Percentiles rank a stretch among this genome's conserved stretches.
These are phyloP conservation scores for Alcedo quadribrachys DNA, from an alignment of 2,797 vertebrate species.

Conservation along the genomic window DNA sequence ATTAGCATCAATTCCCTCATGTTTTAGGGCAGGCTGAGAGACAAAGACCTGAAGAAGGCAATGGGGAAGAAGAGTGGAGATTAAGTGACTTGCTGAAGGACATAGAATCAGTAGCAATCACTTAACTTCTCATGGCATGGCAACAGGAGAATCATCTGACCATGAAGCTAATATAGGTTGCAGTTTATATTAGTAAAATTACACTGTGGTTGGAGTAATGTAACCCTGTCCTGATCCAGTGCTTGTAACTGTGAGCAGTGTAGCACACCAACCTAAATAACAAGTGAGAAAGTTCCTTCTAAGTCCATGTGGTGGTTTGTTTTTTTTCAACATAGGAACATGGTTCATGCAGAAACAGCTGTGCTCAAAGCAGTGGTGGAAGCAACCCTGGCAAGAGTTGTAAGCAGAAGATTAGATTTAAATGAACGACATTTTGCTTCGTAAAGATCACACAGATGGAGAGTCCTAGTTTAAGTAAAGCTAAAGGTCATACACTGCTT, in stretches of 20 bases:
- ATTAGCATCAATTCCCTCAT: not conserved
- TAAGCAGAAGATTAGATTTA: not conserved
- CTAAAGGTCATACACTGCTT: constrained; percentile 46
- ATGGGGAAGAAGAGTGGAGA: not conserved
- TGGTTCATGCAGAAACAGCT: not conserved
- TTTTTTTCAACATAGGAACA: not conserved
- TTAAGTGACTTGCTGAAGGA: not conserved
- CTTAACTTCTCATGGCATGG: not conserved
- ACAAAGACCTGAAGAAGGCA: not conserved
- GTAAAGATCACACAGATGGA: constrained; percentile 43
- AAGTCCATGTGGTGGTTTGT: not conserved
- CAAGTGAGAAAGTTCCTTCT: not conserved
- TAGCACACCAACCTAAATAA: not conserved
- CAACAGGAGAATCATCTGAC: not conserved
- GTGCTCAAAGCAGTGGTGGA: not conserved
- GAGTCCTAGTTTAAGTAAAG: constrained; percentile 7
- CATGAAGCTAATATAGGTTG: not conserved
- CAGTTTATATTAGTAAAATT: not conserved
- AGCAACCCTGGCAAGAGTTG: not conserved
- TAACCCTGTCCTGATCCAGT: not conserved
- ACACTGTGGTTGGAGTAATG: not conserved
- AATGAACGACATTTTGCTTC: constrained; percentile 1
- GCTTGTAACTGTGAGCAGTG: not conserved
- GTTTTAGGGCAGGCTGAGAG: not conserved
- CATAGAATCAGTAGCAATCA: not conserved